phyloP scores from a whole-genome alignment of 2,113 vertebrate species.

The Cynocephalus volans region DNA sequence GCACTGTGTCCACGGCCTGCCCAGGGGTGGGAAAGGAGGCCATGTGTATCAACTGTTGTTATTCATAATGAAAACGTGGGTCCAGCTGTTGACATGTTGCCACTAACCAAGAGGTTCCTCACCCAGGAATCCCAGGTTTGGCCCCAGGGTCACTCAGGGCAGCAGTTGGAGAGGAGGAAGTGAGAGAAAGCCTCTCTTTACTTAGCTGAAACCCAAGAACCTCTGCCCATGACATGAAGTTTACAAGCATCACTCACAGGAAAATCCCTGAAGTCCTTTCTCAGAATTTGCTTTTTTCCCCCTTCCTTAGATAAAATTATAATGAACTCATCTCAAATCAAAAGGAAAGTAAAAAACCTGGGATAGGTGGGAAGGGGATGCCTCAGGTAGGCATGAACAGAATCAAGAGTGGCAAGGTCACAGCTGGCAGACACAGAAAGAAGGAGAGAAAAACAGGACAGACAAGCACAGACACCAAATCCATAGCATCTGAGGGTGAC shows the following conservation, averaged over 20 bases:
- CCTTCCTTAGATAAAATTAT: not conserved
- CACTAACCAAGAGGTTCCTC: not conserved
- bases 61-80: not conserved
- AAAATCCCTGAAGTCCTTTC: not conserved
- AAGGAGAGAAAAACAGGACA: not conserved
- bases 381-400: not conserved
- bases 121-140: not conserved
- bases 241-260: not conserved
- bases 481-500: not conserved
- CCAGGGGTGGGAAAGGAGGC: not conserved
- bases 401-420: not conserved
- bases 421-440: accelerated
- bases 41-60: accelerated
- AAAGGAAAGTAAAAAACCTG: not conserved
- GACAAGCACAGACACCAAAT: not conserved
- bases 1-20: accelerated
- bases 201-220: not conserved
- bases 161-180: not conserved
- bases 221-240: accelerated
- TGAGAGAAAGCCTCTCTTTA: not conserved
- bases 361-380: not conserved
- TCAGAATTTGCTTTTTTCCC: not conserved
- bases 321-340: not conserved
- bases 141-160: not conserved
- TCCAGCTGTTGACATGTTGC: not conserved